Conservation (phyloP, 2,113 vertebrate genomes). For the Microtus oregoni region DNA sequence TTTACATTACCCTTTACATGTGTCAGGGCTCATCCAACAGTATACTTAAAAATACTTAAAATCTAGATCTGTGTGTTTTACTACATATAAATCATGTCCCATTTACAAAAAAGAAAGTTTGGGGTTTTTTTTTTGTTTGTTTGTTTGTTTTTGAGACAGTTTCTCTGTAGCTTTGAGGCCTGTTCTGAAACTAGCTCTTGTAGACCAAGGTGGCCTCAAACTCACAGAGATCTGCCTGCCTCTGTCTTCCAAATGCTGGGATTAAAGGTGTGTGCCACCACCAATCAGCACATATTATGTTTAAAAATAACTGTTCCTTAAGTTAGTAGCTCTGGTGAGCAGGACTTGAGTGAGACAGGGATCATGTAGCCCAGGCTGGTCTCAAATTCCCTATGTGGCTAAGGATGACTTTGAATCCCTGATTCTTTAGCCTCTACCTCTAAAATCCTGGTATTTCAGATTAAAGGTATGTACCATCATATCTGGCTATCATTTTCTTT, state of each 20-base stretch:
- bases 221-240: too few relatives aligned
- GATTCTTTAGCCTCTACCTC: background rate
- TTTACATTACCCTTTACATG: too few relatives aligned
- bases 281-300: background rate
- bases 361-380: background rate
- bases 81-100: background rate
- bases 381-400: background rate
- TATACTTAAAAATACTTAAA: background rate
- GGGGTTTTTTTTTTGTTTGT: too few relatives aligned
- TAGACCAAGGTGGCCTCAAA: too few relatives aligned
- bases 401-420: background rate
- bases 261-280: too few relatives aligned
- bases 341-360: background rate
- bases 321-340: background rate
- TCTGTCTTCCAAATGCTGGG: too few relatives aligned
- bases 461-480: background rate
- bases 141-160: too few relatives aligned
- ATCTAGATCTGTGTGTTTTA: background rate
- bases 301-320: slow-evolving; percentile 18
- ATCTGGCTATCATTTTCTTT: background rate
- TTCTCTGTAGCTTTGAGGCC: too few relatives aligned
- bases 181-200: too few relatives aligned
- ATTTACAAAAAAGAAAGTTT: background rate
- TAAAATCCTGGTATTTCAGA: background rate
- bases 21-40: slow-evolving; percentile 35